Evolutionary conservation across 2,888 invertebrate genomes (phyloP), one percentile per base, ranked within the genome.

Genomic region (Erebia ligea): DNA sequence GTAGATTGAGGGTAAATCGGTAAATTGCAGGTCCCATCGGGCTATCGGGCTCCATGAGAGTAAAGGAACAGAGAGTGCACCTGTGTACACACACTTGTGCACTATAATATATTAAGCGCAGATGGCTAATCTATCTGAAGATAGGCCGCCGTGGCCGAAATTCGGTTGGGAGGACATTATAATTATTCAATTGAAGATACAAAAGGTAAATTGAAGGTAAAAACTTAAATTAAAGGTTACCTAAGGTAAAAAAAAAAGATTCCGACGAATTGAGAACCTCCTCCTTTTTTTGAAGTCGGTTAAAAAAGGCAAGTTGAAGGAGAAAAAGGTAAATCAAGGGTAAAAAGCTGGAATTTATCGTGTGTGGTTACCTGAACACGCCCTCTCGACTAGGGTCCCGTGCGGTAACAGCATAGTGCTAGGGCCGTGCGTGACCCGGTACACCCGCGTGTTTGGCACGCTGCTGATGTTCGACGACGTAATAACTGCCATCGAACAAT

Each of bases 401-500:
- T 97, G 97, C 79, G 74, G 59, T 13, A 70, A 56, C 9, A 79
- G 96, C 15, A 74, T 3, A n/a, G 59, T 67, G 8, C 57, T 62
- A 8, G 81, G 77, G 8, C 98, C 98, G 97, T 96, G 96, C 9
- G 93, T 89, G 75, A 97, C 91, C 79, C 96, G 94, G 85, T 96
- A 96, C 67, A 97, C 96, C 81, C 96, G 95, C 79, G 98, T 97
- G 34, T 96, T 95, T 0, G 98, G 98, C 68, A 97, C 94, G 65
- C 95, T 95, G 85, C 96, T 96, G 75, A 98, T 97, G 83, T 97
- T 97, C 73, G 97, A 97, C 78, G 96, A 96, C 1, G 98, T 97
- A 72, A 97, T 96, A 66, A 98, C 96, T 79, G 97, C 96, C 86
- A 97, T 95, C 9, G 62, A 62, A 9, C 62, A 62, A 9, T 57